These are phyloP conservation scores for Carettochelys insculpta DNA, from an alignment of 2,113 vertebrate species.

Conservation along the genomic window DNA sequence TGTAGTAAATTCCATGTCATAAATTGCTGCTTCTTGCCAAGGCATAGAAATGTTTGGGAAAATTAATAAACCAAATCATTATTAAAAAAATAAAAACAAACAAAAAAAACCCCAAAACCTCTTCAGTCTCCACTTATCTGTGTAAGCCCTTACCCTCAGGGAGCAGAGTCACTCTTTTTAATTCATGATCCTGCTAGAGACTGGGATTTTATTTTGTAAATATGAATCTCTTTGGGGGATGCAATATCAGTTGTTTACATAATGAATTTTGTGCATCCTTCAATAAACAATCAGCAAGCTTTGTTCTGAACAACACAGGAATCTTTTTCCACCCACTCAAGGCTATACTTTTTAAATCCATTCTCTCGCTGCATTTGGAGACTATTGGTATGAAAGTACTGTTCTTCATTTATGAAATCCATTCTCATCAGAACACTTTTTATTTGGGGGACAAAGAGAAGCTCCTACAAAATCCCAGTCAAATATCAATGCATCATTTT, in stretches of 20 bases:
- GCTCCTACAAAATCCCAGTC: slow-evolving; percentile 32
- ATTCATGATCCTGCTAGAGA: background rate
- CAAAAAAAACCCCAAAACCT: no score
- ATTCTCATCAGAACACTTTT: slow-evolving; percentile 29
- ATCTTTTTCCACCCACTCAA: background rate
- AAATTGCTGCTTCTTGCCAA: background rate
- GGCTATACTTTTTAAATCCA: background rate
- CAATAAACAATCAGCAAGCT: slow-evolving; percentile 4
- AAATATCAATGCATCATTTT: background rate
- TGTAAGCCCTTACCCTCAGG: slow-evolving; percentile 7
- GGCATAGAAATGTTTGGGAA: background rate
- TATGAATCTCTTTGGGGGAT: background rate
- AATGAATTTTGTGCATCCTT: background rate
- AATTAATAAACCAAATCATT: background rate
- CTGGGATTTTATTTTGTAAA: slow-evolving; percentile 7
- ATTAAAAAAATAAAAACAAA: background rate
- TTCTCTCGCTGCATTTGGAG: slow-evolving; percentile 13
- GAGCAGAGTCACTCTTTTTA: slow-evolving; percentile 9
- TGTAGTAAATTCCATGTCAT: background rate
- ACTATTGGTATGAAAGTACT: slow-evolving; percentile 31
- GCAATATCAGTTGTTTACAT: slow-evolving; percentile 9
- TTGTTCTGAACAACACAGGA: slow-evolving; percentile 12
- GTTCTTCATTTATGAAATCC: slow-evolving; percentile 18
- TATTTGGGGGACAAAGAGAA: background rate
- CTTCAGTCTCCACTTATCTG: slow-evolving; percentile 1